phyloP scores from a whole-genome alignment of 2,888 invertebrate genomes.

The Callinectes sapidus region DNA sequence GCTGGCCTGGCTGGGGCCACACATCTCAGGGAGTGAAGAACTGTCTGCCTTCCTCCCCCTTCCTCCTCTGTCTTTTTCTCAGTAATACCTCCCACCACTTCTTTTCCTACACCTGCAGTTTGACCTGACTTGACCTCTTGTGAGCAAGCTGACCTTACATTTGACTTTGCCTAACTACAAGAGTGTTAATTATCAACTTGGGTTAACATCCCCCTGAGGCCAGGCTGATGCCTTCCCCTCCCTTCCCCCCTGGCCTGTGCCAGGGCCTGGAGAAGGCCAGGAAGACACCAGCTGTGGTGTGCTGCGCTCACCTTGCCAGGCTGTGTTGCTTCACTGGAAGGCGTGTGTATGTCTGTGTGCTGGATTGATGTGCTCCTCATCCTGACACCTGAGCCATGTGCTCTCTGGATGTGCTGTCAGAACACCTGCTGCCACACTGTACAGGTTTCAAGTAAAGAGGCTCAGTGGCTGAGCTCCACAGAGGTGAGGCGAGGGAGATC shows the following conservation, averaged over 20 bases:
- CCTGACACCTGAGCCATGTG: neutral
- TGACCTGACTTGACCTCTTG: conserved; percentile 63
- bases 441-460: neutral
- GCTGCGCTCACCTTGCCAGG: neutral
- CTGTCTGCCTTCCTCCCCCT: conserved; percentile 28
- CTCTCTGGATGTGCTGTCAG: neutral
- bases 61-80: neutral
- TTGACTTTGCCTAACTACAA: conserved; percentile 56
- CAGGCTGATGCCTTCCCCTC: neutral
- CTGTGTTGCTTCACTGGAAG: neutral
- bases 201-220: conserved; percentile 35
- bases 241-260: neutral
- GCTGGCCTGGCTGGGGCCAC: conserved; percentile 8
- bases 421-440: neutral
- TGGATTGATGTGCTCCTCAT: neutral
- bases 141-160: conserved; percentile 64
- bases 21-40: conserved; percentile 25
- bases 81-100: conserved; percentile 11
- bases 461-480: neutral
- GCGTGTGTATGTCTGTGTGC: neutral
- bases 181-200: conserved; percentile 47
- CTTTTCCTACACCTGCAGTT: conserved; percentile 21
- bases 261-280: neutral
- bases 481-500: neutral
- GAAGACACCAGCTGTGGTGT: neutral